Conservation (phyloP, 2,888 invertebrate genomes). For the Scrobipalpa costella region DNA sequence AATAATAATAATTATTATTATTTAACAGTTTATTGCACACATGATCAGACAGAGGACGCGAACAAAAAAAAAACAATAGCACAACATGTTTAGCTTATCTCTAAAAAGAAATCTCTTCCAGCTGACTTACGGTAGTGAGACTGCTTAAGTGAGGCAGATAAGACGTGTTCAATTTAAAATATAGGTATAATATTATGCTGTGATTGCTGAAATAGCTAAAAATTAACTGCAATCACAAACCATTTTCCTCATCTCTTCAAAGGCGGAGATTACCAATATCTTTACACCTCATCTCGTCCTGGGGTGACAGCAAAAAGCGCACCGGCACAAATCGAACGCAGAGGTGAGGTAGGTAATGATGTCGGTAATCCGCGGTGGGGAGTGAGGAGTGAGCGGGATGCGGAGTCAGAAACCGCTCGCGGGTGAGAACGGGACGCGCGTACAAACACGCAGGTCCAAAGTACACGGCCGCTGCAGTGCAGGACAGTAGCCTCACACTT, state of each 20-base stretch:
- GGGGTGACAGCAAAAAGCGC: constrained; percentile 54
- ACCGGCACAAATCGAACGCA: constrained; percentile 60
- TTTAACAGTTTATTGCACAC: no score
- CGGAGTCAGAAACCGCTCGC: not conserved
- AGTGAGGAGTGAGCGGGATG: constrained; percentile 42
- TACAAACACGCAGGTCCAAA: constrained; percentile 72
- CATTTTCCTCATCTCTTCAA: constrained; percentile 9
- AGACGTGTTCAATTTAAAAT: no score
- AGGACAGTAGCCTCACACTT: constrained; percentile 60
- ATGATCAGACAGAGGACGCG: no score
- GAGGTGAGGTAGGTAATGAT: constrained; percentile 50
- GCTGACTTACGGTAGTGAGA: no score
- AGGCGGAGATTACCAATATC: constrained; percentile 8
- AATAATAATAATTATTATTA: no score
- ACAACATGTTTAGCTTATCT: no score
- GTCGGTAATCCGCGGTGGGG: constrained; percentile 43
- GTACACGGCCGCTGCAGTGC: constrained; percentile 62
- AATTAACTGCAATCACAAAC: not conserved
- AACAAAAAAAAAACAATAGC: no score
- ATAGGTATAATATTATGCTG: no score
- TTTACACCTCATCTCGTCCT: constrained; percentile 4
- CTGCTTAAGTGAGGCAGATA: no score
- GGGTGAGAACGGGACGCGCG: constrained; percentile 61
- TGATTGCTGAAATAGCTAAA: not conserved
- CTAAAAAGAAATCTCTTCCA: no score